Percentiles rank a stretch among this genome's conserved stretches.
Evolutionary conservation across 2,888 invertebrate species (phyloP).

Genomic region (Hyalella azteca): DNA sequence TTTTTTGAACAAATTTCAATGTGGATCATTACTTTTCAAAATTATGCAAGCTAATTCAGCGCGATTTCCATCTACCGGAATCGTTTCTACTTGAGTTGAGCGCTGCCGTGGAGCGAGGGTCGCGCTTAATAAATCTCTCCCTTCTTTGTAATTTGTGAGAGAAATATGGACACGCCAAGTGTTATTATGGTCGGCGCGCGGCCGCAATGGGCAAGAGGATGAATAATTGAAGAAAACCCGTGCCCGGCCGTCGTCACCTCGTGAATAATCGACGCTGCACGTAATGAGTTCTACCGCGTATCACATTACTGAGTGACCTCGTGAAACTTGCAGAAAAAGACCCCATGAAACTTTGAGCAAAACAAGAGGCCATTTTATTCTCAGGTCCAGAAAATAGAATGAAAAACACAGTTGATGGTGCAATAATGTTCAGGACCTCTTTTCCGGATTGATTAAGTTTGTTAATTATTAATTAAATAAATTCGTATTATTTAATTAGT

Average conservation of each 20-base stretch:
- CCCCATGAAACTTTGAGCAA: not conserved
- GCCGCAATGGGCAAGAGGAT: not conserved
- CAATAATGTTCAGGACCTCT: too few species aligned
- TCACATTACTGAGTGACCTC: not conserved
- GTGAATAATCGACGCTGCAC: not conserved
- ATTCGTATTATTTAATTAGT: too few species aligned
- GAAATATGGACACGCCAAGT: slow-evolving; percentile 5
- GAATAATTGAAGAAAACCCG: slow-evolving; percentile 1
- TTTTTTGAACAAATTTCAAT: too few species aligned
- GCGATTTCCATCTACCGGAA: too few species aligned
- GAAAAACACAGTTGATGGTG: too few species aligned
- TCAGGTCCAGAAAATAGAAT: not conserved
- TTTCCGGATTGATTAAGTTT: too few species aligned
- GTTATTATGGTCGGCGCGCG: not conserved
- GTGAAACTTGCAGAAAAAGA: not conserved
- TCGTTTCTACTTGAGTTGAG: too few species aligned
- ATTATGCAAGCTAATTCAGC: too few species aligned
- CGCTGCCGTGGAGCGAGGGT: too few species aligned
- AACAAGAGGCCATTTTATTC: not conserved
- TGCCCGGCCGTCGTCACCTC: not conserved
- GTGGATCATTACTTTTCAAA: too few species aligned
- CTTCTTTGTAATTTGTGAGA: slow-evolving; percentile 33
- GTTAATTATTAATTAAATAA: too few species aligned
- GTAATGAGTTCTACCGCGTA: not conserved
- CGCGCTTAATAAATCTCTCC: slow-evolving; percentile 6